phyloP scores from a whole-genome alignment of 2,888 invertebrate species.

The Choristoneura rosaceana region DNA sequence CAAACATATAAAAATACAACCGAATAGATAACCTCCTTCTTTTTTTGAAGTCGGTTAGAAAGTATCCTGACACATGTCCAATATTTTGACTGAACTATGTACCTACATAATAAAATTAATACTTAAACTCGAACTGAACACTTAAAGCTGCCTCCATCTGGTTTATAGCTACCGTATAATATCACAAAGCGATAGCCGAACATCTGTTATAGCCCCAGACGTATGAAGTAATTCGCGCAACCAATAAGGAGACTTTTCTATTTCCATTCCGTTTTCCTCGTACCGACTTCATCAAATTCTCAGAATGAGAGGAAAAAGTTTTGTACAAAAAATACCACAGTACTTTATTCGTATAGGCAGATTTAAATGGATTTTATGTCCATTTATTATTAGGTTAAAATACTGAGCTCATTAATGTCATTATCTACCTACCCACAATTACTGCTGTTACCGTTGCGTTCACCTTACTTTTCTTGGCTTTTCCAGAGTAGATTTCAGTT shows the following conservation, averaged over 20 bases:
- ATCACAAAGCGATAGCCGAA: slow-evolving; percentile 27
- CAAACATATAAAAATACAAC: no score
- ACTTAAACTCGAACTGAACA: not conserved
- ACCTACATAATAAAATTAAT: no score
- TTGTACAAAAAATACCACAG: slow-evolving; percentile 46
- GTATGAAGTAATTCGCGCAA: slow-evolving; percentile 51
- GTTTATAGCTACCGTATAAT: slow-evolving; percentile 15
- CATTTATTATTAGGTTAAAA: not conserved
- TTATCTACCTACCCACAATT: not conserved
- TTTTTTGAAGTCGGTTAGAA: no score
- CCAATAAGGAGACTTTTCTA: slow-evolving; percentile 60
- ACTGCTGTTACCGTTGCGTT: not conserved
- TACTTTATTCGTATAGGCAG: slow-evolving; percentile 22
- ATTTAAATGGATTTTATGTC: not conserved
- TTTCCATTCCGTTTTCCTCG: slow-evolving; percentile 49
- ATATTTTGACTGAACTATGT: no score
- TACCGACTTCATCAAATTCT: slow-evolving; percentile 56
- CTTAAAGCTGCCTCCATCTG: not conserved
- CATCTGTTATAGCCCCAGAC: slow-evolving; percentile 53
- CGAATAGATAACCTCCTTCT: no score
- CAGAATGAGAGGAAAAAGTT: slow-evolving; percentile 50
- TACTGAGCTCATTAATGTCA: not conserved
- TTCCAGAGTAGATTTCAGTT: not conserved
- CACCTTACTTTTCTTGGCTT: not conserved
- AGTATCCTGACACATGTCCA: no score